Evolutionary conservation across 2,888 invertebrate species (phyloP).

Genomic region (Eugnorisma glareosa): DNA sequence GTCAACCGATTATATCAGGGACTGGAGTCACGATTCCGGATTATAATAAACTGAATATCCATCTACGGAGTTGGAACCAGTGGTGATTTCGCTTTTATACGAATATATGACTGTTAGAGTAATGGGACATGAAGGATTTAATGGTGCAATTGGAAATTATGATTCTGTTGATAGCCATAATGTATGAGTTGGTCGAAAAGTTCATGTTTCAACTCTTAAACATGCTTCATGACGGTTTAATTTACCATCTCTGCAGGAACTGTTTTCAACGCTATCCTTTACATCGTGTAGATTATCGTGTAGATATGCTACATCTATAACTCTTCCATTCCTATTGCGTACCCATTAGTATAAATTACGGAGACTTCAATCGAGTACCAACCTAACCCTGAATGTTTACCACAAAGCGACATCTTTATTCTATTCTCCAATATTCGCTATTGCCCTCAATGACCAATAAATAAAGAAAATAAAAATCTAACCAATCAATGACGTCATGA

Average conservation of each 20-base stretch:
- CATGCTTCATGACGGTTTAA: not conserved
- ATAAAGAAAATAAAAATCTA: slow-evolving; percentile 7
- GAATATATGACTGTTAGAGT: slow-evolving; percentile 58
- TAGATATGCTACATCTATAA: not conserved
- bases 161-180: slow-evolving; percentile 42
- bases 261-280: not conserved
- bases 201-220: slow-evolving; percentile 2
- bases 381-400: not conserved
- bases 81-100: slow-evolving; percentile 52
- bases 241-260: not conserved
- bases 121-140: slow-evolving; percentile 52
- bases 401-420: slow-evolving; percentile 2
- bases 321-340: not conserved
- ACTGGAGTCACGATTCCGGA: slow-evolving; percentile 71
- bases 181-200: slow-evolving; percentile 20
- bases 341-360: not conserved
- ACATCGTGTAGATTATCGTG: not conserved
- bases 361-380: not conserved
- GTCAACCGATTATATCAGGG: slow-evolving; percentile 66
- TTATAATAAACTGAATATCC: slow-evolving; percentile 70
- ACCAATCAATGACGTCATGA: slow-evolving; percentile 11
- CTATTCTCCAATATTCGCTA: not conserved
- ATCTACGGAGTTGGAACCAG: slow-evolving; percentile 64
- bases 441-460: not conserved
- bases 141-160: slow-evolving; percentile 49